These are phyloP conservation scores for Notodonta ziczac DNA, from an alignment of 2,888 invertebrate genomes.

Conservation along the genomic window DNA sequence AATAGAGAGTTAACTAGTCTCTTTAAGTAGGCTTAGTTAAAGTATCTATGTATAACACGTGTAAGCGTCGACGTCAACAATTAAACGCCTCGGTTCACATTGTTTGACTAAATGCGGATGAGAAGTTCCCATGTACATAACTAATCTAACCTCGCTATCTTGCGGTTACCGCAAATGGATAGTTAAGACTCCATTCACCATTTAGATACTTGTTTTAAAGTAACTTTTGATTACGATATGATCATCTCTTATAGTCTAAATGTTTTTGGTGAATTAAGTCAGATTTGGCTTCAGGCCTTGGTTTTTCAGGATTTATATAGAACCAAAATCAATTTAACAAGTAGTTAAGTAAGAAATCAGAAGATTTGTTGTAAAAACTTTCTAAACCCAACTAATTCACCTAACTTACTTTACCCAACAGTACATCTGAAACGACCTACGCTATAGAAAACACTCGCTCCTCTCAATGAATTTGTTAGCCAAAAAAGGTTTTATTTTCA, in stretches of 20 bases:
- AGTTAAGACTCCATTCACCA: not conserved
- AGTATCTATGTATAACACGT: not conserved
- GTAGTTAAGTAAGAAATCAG: too few species aligned
- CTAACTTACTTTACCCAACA: too few species aligned
- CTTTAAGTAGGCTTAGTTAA: not conserved
- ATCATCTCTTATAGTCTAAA: too few species aligned
- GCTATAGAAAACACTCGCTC: slow-evolving; percentile 21
- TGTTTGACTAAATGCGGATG: not conserved
- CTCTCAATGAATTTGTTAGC: slow-evolving; percentile 35
- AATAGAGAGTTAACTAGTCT: not conserved
- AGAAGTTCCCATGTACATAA: not conserved
- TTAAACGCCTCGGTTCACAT: not conserved
- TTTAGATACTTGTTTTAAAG: not conserved
- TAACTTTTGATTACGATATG: too few species aligned
- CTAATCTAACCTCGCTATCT: not conserved
- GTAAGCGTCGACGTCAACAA: slow-evolving; percentile 1
- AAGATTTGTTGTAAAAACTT: too few species aligned
- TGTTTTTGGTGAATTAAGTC: too few species aligned
- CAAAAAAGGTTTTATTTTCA: slow-evolving; percentile 34
- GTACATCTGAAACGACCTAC: too few species aligned
- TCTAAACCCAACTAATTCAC: too few species aligned
- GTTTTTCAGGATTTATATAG: too few species aligned
- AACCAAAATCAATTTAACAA: too few species aligned
- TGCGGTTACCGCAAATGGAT: not conserved
- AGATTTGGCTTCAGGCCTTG: too few species aligned